These are phyloP conservation scores for Stomatorhinus ivindoensis DNA, from an alignment of 2,113 vertebrate genomes.

Conservation along the genomic window DNA sequence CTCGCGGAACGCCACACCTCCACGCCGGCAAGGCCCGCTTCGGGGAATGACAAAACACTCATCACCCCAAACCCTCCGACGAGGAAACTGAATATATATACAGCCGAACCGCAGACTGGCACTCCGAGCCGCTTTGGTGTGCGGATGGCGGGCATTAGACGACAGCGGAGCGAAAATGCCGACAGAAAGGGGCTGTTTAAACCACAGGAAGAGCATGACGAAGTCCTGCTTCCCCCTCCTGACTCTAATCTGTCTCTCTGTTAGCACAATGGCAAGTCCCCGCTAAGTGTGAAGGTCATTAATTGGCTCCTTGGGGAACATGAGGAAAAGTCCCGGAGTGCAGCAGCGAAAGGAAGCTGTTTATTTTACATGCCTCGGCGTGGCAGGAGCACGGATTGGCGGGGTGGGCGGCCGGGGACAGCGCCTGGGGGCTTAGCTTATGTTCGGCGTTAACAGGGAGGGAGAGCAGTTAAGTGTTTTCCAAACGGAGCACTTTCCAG, in stretches of 20 bases:
- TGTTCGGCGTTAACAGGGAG: background rate
- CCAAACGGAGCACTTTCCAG: background rate
- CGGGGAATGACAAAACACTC: background rate
- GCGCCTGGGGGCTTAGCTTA: background rate
- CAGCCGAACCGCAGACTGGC: background rate
- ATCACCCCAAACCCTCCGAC: background rate
- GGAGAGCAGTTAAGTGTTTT: background rate
- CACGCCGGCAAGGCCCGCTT: background rate
- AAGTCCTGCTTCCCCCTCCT: background rate
- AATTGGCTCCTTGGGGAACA: constrained; percentile 41
- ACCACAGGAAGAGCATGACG: background rate
- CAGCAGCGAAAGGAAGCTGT: constrained; percentile 20
- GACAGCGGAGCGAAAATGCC: background rate
- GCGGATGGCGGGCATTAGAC: background rate
- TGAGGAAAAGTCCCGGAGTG: constrained; percentile 29
- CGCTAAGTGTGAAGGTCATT: constrained; percentile 28
- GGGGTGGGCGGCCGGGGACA: background rate
- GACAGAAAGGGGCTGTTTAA: background rate
- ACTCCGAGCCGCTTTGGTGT: background rate
- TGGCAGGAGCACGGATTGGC: background rate
- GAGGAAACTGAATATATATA: background rate
- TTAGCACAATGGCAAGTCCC: constrained; percentile 3
- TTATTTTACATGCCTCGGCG: constrained; percentile 2
- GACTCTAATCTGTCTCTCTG: background rate
- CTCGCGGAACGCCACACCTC: background rate